Percentiles rank a stretch among this genome's conserved stretches.
phyloP scores from a whole-genome alignment of 2,797 vertebrate genomes.

The Dendrocincla fuliginosa region DNA sequence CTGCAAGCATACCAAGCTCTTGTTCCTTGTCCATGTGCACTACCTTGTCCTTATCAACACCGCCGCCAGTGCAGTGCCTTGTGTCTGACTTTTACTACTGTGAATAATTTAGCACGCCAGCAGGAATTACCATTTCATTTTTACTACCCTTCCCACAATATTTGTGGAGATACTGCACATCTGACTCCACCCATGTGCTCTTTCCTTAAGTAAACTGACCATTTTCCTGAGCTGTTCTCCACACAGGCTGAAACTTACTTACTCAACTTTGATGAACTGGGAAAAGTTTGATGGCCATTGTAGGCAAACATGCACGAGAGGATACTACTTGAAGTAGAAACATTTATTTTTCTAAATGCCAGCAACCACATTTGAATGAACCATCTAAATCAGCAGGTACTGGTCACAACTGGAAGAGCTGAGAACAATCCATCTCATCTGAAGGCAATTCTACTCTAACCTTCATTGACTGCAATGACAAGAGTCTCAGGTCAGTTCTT shows the following conservation, averaged over 20 bases:
- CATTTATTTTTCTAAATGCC: not conserved
- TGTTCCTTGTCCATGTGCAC: not conserved
- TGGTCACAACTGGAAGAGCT: not conserved
- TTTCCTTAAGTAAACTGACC: not conserved
- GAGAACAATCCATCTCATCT: not conserved
- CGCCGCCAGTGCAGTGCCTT: accelerated
- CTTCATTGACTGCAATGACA: not conserved
- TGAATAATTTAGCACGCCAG: not conserved
- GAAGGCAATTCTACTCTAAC: not conserved
- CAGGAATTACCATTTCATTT: not conserved
- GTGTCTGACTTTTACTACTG: accelerated
- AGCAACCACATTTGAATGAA: not conserved
- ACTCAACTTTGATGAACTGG: not conserved
- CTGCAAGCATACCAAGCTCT: not conserved
- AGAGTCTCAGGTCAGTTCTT: not conserved
- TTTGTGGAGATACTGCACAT: not conserved
- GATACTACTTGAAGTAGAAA: not conserved
- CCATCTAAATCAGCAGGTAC: not conserved
- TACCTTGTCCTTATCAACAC: not conserved
- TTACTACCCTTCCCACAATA: not conserved
- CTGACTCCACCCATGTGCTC: not conserved
- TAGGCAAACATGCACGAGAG: not conserved
- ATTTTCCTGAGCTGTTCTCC: not conserved
- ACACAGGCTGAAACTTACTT: not conserved
- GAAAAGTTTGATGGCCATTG: not conserved